A percentile compares a stretch with the other conserved stretches of the same genome.
Conservation (phyloP, 2,113 vertebrate genomes). For the Cairina moschata region DNA sequence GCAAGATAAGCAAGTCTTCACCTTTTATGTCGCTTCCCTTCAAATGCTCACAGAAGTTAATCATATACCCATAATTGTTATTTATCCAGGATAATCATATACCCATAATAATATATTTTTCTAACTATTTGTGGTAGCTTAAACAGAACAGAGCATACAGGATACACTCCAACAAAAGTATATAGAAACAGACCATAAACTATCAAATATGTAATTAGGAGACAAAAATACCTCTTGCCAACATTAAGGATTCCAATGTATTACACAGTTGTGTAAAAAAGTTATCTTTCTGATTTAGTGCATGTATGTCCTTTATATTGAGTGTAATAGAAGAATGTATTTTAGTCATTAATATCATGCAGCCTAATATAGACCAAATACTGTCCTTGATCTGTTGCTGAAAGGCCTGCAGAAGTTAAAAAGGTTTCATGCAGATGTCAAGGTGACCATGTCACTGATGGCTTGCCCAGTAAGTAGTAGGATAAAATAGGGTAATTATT, state of each 20-base stretch:
- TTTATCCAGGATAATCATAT: not conserved
- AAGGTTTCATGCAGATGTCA: conserved; percentile 35
- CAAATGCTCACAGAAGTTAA: not conserved
- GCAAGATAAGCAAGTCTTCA: not conserved
- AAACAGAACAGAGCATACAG: not conserved
- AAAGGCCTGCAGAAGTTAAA: not conserved
- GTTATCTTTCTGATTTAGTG: conserved; percentile 27
- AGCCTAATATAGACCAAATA: not conserved
- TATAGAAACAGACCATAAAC: not conserved
- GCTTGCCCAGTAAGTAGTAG: not conserved
- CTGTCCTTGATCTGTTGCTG: not conserved
- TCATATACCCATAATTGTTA: not conserved
- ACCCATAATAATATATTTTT: not conserved
- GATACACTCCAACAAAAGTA: not conserved
- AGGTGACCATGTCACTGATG: not conserved
- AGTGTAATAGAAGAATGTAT: not conserved
- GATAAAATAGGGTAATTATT: not conserved
- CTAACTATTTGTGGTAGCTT: not conserved
- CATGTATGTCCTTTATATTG: not conserved
- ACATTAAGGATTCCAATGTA: not conserved
- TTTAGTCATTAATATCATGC: not conserved
- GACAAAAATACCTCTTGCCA: not conserved
- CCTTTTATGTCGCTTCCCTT: not conserved
- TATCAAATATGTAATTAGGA: not conserved
- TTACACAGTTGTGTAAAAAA: not conserved